Percentiles rank a stretch among this genome's conserved stretches.
phyloP scores from a whole-genome alignment of 1,140 invertebrate species.

The Amyelois transitella region DNA sequence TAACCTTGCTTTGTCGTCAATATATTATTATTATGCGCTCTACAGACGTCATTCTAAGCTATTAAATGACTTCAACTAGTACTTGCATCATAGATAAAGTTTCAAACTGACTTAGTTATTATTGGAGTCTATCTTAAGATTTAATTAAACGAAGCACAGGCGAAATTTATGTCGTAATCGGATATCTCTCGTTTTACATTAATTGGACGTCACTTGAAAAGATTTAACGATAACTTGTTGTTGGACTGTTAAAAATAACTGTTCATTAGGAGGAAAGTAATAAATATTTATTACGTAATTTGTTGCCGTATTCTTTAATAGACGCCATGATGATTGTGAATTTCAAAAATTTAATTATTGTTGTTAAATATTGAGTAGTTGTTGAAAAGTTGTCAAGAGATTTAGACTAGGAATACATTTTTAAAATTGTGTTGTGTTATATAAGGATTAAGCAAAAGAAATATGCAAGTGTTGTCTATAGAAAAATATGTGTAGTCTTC shows the following conservation, averaged over 20 bases:
- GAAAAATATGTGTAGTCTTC: no score
- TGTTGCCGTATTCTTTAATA: neutral
- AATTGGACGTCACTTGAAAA: conserved; percentile 31
- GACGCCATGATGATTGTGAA: neutral
- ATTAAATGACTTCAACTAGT: neutral
- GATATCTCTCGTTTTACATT: conserved; percentile 40
- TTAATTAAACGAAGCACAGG: conserved; percentile 33
- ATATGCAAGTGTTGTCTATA: no score
- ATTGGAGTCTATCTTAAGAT: conserved; percentile 20
- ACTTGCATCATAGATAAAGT: neutral
- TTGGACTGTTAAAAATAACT: conserved; percentile 29
- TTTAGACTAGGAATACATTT: neutral
- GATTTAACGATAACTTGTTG: conserved; percentile 39
- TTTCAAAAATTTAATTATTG: neutral
- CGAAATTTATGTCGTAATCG: conserved; percentile 44
- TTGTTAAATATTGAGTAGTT: neutral
- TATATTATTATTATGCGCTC: no score
- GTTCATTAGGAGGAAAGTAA: conserved; percentile 19
- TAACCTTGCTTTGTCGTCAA: no score
- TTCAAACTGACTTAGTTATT: conserved; percentile 11
- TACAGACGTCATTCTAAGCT: neutral
- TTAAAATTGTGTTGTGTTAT: neutral
- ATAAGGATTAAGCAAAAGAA: no score
- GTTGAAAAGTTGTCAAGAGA: neutral
- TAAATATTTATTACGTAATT: neutral